Base-by-base conservation (phyloP, 2,797 vertebrate species). In the Monodelphis domestica region DNA sequence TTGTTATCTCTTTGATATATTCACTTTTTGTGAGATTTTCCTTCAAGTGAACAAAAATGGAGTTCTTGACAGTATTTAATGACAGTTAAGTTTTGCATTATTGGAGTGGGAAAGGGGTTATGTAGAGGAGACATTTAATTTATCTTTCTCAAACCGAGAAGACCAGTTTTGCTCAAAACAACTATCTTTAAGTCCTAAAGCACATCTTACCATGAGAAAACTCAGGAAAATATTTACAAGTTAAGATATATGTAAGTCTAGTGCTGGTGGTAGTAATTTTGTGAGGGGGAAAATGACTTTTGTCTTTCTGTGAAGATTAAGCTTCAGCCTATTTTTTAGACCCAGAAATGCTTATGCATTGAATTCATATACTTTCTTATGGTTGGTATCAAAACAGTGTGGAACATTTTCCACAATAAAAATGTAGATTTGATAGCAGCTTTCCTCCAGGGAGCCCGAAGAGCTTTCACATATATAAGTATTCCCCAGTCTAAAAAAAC, bases 291-390 rank as follows among this genome's bases (percentile, higher is more conserved):
- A 84, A 53, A 38, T 93, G 26, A 3, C 91, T 93, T 95, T 30
- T 56, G 0, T 90, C n/a, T 5, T 87, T 95, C 92, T 12, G 63
- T 88, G 55, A 92, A 63, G 90, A 96, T 84, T 38, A 92, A 87
- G 87, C 6, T 92, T 94, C 51, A 95, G 12, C 87, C 45, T 88
- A 51, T 95, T 95, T 96, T 96, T 92, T 96, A 97, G 53, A 91
- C 17, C n/a, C 28, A 53, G 90, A 53, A 95, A 93, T 94, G 59
- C 12, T 28, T 95, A 94, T 93, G 90, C 33, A 84, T 63, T 95
- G 28, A 12, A 53, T 95, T 92, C 93, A 91, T 93, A 5, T 94
- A 91, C 87, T 94, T 89, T 95, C 53, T 91, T 93, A 30, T 53
- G 90, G 91, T 89, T 91, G 50, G 10, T 94, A 89, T 50, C 94